phyloP scores from a whole-genome alignment of 2,888 invertebrate genomes.

The Pegoplata infirma region DNA sequence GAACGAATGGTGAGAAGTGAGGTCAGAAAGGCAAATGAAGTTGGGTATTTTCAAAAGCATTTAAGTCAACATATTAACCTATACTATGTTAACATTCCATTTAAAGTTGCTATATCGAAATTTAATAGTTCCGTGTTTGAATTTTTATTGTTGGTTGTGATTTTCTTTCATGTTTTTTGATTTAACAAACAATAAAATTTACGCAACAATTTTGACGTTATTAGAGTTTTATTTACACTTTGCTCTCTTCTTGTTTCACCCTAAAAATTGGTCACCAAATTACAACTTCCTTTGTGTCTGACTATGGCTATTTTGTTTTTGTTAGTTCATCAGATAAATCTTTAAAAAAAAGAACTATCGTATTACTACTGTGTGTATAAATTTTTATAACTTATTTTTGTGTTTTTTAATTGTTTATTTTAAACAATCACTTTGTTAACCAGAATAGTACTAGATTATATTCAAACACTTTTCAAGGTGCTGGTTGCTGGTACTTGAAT shows the following conservation, averaged over 20 bases:
- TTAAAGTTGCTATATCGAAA: not conserved
- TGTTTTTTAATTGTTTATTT: no score
- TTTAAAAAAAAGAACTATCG: not conserved
- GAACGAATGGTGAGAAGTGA: not conserved
- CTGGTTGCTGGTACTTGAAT: not conserved
- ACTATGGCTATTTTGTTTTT: not conserved
- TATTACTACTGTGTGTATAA: not conserved
- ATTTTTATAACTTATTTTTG: no score
- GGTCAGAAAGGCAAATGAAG: not conserved
- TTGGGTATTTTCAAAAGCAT: slow-evolving; percentile 27
- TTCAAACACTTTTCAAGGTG: not conserved
- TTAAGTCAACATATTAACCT: slow-evolving; percentile 11
- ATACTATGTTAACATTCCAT: not conserved
- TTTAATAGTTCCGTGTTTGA: slow-evolving; percentile 22
- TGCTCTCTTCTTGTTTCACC: not conserved
- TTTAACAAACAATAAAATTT: slow-evolving; percentile 3
- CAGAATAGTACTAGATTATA: not conserved
- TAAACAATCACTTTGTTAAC: not conserved
- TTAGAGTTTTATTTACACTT: not conserved
- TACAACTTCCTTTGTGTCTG: not conserved
- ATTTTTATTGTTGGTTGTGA: slow-evolving; percentile 12
- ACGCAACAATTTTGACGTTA: slow-evolving; percentile 37
- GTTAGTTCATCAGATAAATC: no score
- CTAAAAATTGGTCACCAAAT: no score
- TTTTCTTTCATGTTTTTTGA: not conserved